These are phyloP conservation scores for Amblyopsis rosae DNA, from an alignment of 2,113 vertebrate species.

Conservation along the genomic window DNA sequence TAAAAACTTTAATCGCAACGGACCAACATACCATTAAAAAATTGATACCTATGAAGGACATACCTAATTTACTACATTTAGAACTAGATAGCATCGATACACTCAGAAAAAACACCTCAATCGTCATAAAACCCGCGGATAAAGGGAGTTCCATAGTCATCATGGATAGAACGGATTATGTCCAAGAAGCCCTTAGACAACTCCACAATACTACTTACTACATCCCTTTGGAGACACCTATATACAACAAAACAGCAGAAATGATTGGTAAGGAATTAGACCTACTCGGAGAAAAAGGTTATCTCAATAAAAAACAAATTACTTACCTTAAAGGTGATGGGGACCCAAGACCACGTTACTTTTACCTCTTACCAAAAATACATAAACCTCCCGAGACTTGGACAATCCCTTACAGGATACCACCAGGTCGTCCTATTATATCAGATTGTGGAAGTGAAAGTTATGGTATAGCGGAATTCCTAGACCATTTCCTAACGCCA, in stretches of 20 bases:
- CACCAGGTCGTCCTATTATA: not conserved
- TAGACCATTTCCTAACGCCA: slow-evolving; percentile 6
- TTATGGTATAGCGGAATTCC: not conserved
- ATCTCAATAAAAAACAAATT: not conserved
- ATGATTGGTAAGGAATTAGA: accelerated
- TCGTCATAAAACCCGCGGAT: no score
- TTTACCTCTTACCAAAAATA: not conserved
- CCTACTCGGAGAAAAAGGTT: not conserved
- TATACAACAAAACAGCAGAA: not conserved
- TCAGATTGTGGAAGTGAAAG: slow-evolving; percentile 15
- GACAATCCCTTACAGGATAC: not conserved
- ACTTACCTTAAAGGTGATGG: not conserved
- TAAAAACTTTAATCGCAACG: no score
- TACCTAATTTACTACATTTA: no score
- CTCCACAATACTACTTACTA: not conserved
- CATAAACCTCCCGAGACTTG: not conserved
- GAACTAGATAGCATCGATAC: no score
- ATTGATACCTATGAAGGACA: no score
- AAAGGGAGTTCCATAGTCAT: no score
- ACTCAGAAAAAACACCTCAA: no score
- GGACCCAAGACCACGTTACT: not conserved
- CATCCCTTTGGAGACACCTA: not conserved
- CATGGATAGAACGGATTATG: no score
- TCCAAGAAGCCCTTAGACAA: not conserved
- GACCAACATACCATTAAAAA: no score